These are phyloP conservation scores for Engystomops pustulosus DNA, from an alignment of 2,113 vertebrate species.

Conservation along the genomic window DNA sequence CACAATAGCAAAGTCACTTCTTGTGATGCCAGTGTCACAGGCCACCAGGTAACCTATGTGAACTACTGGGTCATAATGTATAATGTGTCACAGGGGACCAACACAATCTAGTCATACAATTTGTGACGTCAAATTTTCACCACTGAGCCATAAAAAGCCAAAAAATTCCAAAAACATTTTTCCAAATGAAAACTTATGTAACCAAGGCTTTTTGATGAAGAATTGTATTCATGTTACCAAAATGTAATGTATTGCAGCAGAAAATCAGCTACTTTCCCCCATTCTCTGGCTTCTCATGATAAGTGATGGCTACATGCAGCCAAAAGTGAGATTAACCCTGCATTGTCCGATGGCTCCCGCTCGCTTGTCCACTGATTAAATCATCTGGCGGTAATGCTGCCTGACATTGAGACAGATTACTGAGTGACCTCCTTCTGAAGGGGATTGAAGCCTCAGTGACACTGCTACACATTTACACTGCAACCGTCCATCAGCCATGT, in stretches of 20 bases:
- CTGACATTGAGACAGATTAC: constrained; percentile 73
- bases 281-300: neutral
- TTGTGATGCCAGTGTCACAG: too few relatives aligned
- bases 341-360: constrained; percentile 26
- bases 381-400: constrained; percentile 70
- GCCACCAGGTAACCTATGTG: too few relatives aligned
- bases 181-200: too few relatives aligned
- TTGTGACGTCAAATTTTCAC: too few relatives aligned
- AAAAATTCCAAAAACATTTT: too few relatives aligned
- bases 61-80: too few relatives aligned
- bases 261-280: neutral
- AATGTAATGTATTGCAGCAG: neutral
- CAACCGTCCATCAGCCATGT: constrained; percentile 20
- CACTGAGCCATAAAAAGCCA: too few relatives aligned
- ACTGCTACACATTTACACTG: constrained; percentile 23
- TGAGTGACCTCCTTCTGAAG: constrained; percentile 66
- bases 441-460: constrained; percentile 60
- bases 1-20: too few relatives aligned
- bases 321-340: constrained; percentile 56
- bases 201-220: too few relatives aligned
- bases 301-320: neutral
- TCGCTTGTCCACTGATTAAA: constrained; percentile 63
- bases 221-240: too few relatives aligned
- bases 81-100: too few relatives aligned
- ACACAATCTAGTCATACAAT: too few relatives aligned